Conservation (phyloP, 2,888 invertebrate genomes). For the Eustalomyia histrio region DNA sequence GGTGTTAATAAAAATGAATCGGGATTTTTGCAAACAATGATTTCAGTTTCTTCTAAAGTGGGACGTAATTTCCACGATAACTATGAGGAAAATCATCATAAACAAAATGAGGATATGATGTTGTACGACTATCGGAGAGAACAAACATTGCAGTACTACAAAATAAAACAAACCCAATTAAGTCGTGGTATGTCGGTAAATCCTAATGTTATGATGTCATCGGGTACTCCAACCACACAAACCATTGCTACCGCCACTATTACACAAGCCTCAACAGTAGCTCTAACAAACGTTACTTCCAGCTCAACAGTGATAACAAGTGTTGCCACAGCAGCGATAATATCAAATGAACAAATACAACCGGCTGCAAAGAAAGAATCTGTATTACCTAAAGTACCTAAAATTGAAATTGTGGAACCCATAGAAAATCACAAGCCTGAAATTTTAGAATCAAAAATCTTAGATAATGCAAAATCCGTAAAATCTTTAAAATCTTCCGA, state of each 20-base stretch:
- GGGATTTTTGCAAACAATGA: conserved; percentile 77
- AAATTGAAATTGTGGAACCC: conserved; percentile 53
- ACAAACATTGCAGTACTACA: conserved; percentile 85
- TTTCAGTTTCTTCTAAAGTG: conserved; percentile 78
- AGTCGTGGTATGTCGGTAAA: conserved; percentile 67
- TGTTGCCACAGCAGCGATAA: not conserved
- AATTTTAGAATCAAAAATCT: not conserved
- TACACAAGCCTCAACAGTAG: not conserved
- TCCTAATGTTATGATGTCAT: conserved; percentile 38
- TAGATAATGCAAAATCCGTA: conserved; percentile 7
- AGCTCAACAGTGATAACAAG: not conserved
- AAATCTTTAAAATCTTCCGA: conserved; percentile 64
- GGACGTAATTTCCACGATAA: conserved; percentile 66
- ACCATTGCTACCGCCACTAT: conserved; percentile 6
- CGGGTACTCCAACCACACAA: conserved; percentile 27
- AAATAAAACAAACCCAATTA: conserved; percentile 85
- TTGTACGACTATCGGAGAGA: conserved; percentile 87
- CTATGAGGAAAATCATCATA: conserved; percentile 71
- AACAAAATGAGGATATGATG: conserved; percentile 82
- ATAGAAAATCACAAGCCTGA: conserved; percentile 23
- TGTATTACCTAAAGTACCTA: conserved; percentile 12
- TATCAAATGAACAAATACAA: not conserved
- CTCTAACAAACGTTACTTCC: not conserved
- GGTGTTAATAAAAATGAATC: conserved; percentile 75
- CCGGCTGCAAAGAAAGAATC: not conserved